Percentiles rank a stretch among this genome's conserved stretches.
Evolutionary conservation across 2,113 vertebrate species (phyloP).

Genomic region (Crotalus viridis): DNA sequence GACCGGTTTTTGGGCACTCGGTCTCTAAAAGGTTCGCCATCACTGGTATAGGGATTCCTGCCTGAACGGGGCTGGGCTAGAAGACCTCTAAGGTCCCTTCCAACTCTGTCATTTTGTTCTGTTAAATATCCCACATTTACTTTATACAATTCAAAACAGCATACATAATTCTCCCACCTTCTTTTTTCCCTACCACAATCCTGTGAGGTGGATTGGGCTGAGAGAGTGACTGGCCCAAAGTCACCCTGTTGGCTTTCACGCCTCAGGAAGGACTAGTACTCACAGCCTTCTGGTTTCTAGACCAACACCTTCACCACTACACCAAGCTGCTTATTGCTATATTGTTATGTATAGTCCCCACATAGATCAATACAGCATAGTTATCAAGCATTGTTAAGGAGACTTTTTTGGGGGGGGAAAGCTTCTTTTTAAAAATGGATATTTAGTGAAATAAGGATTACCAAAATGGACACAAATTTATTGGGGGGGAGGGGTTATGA

Average conservation of each 20-base stretch:
- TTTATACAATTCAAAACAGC: neutral
- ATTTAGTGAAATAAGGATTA: neutral
- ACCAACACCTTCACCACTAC: neutral
- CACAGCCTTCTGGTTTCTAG: neutral
- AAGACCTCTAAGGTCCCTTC: no score
- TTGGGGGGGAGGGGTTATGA: neutral
- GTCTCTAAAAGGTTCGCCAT: no score
- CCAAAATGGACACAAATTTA: neutral
- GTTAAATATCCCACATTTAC: neutral
- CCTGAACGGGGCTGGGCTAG: no score
- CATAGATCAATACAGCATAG: neutral
- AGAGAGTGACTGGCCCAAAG: neutral
- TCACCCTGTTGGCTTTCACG: neutral
- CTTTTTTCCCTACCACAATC: neutral
- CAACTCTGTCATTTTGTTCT: no score
- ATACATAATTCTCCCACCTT: neutral
- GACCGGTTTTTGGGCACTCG: no score
- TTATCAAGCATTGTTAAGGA: neutral
- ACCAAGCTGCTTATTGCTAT: neutral
- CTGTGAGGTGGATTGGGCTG: neutral
- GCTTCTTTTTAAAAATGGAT: neutral
- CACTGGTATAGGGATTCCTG: no score
- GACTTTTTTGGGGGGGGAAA: rapidly evolving
- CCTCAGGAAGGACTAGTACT: neutral
- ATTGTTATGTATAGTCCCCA: neutral